These are phyloP conservation scores for Schizopygopsis malacanthus DNA, from an alignment of 2,797 vertebrate species.

Conservation along the genomic window DNA sequence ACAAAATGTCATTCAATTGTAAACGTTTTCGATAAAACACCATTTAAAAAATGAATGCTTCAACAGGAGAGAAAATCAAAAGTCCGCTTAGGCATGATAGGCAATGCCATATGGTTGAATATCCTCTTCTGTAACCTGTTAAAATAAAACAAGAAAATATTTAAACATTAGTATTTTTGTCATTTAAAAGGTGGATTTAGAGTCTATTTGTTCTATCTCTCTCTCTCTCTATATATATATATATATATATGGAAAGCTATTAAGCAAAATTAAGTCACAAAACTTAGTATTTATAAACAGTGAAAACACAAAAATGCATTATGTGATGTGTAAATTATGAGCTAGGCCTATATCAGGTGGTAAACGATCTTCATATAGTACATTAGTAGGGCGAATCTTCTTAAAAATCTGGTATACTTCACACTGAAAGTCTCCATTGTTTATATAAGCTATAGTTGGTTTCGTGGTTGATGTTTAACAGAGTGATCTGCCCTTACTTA, in stretches of 20 bases:
- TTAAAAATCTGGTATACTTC: not conserved
- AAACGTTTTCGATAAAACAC: constrained; percentile 14
- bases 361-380: not conserved
- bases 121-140: constrained; percentile 34
- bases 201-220: not conserved
- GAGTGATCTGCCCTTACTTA: constrained; percentile 6
- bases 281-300: too few species aligned
- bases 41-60: not conserved
- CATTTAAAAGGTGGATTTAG: not conserved
- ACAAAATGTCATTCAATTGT: constrained; percentile 5
- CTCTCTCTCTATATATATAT: too few species aligned
- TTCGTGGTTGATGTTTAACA: constrained; percentile 59
- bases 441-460: not conserved
- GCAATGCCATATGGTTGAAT: constrained; percentile 5
- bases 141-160: constrained; percentile 2
- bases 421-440: not conserved
- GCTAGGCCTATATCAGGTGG: not conserved
- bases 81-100: not conserved
- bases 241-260: not conserved
- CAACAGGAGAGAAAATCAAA: not conserved
- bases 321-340: not conserved
- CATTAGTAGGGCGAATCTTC: not conserved
- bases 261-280: too few species aligned
- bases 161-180: not conserved
- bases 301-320: too few species aligned